Evolutionary conservation across 2,113 vertebrate genomes (phyloP).

Genomic region (Phalacrocorax carbo): DNA sequence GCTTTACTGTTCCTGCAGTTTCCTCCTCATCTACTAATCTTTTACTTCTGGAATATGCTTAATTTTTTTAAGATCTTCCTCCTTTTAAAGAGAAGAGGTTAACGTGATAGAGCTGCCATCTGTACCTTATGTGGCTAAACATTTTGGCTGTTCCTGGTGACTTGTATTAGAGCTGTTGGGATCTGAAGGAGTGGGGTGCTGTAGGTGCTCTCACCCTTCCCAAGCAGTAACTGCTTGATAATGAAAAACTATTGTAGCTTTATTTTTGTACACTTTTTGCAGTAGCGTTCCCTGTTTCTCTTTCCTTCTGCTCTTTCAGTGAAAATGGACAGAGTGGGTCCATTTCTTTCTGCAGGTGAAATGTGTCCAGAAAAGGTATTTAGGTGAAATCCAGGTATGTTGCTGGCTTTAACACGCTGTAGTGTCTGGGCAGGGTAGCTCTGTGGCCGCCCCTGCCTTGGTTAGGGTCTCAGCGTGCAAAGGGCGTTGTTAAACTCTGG

Average conservation of each 20-base stretch:
- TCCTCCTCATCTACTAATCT: not conserved
- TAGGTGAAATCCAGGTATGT: rapidly evolving
- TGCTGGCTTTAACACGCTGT: not conserved
- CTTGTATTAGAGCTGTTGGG: not conserved
- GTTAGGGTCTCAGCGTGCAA: rapidly evolving
- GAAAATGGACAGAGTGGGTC: not conserved
- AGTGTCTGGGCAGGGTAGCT: not conserved
- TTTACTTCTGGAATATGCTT: not conserved
- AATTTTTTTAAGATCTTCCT: not conserved
- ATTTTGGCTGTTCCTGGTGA: not conserved
- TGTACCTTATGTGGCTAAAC: not conserved
- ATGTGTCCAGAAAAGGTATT: not conserved
- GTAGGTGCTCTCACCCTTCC: not conserved
- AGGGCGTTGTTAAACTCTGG: not conserved
- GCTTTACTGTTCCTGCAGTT: not conserved
- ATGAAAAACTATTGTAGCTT: not conserved
- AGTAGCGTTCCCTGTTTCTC: not conserved
- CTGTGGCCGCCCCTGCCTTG: not conserved
- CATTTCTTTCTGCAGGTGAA: not conserved
- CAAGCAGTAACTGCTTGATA: not conserved
- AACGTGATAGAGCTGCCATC: too few relatives aligned
- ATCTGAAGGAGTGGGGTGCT: not conserved
- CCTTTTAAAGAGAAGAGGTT: not conserved
- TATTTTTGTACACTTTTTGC: not conserved
- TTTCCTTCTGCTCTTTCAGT: not conserved